These are phyloP conservation scores for Caenorhabditis angaria DNA, from an alignment of 2,888 invertebrate species.

Conservation along the genomic window DNA sequence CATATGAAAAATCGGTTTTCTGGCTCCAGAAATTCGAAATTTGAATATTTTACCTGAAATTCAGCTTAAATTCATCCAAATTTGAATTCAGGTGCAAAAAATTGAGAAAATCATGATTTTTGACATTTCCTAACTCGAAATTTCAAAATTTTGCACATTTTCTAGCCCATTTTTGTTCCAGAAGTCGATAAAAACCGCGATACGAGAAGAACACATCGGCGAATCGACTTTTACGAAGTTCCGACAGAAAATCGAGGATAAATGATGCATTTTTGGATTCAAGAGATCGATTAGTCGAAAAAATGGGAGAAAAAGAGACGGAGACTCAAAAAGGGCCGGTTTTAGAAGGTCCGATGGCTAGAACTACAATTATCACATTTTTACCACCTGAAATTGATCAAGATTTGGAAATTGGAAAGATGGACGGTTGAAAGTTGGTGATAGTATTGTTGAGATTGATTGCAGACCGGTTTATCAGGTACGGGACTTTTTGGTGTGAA, in stretches of 20 bases:
- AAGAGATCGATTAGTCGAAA: conserved; percentile 22
- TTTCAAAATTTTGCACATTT: too few relatives aligned
- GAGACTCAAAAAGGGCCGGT: not conserved
- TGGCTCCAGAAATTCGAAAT: too few relatives aligned
- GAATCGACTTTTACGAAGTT: conserved; percentile 40
- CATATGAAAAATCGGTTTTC: too few relatives aligned
- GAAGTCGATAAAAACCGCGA: conserved; percentile 44
- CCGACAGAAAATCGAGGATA: conserved; percentile 58
- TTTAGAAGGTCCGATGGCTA: conserved; percentile 12
- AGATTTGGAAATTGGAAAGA: conserved; percentile 76
- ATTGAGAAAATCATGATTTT: too few relatives aligned
- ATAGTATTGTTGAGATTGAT: conserved; percentile 87
- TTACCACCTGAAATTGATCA: not conserved
- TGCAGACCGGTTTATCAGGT: conserved; percentile 76
- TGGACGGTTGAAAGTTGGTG: conserved; percentile 81
- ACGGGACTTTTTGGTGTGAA: too few relatives aligned
- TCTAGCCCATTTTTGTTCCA: too few relatives aligned
- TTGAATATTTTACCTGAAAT: too few relatives aligned
- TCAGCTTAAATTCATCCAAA: too few relatives aligned
- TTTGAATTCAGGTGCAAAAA: too few relatives aligned
- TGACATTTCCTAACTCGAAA: too few relatives aligned
- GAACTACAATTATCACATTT: conserved; percentile 32
- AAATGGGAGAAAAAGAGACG: conserved; percentile 11
- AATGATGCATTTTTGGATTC: conserved; percentile 57
- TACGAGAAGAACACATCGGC: conserved; percentile 34